Evolutionary conservation across 2,797 vertebrate species (phyloP), one percentile per base, ranked within the genome.

Genomic region (Alouatta caraya): DNA sequence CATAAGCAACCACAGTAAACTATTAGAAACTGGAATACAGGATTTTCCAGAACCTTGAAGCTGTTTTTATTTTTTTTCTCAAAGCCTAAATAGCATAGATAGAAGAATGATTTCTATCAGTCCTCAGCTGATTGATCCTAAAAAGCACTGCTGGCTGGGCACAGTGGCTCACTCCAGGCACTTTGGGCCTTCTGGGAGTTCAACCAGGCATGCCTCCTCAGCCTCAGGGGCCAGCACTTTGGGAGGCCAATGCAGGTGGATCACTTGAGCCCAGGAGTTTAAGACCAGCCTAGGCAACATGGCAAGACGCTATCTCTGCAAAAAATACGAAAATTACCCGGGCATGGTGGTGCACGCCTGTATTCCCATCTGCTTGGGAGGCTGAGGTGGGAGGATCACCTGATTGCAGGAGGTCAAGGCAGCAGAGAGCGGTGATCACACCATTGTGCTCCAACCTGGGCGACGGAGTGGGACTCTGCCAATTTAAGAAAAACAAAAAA

Each of bases 121-220:
- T 96, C 44, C 50, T 72, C 28, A 94, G n/a, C 79, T 26, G 8
- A 55, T 10, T 90, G 48, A 83, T 55, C 76, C 86, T 39, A 67
- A 88, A 92, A 64, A 72, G 17, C 67, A 22, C 22, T 73, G 37
- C 72, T 73, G 33, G 33, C 33, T 67, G 33, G 64, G 33, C 64
- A 9, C 15, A 17, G 64, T 67, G 64, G 30, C 64, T n/a, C 64
- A n/a, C 15, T 90, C 99, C 99, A 1, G 99, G 99, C 21, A 99
- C 99, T 1, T 98, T 99, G 3, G 99, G 99, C 80, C 98, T 99
- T 13, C 98, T 99, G 26, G 99, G 99, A 79, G 99, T 99, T 88
- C 99, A 99, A 85, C 99, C 99, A 59, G 99, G 99, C 97, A 99
- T 99, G 99, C 99, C 99, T 79, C 99, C 99, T 94, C 99, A 99